Percentiles rank a stretch among this genome's conserved stretches.
phyloP scores from a whole-genome alignment of 2,113 vertebrate genomes.

The Neodontobutis hainanensis region DNA sequence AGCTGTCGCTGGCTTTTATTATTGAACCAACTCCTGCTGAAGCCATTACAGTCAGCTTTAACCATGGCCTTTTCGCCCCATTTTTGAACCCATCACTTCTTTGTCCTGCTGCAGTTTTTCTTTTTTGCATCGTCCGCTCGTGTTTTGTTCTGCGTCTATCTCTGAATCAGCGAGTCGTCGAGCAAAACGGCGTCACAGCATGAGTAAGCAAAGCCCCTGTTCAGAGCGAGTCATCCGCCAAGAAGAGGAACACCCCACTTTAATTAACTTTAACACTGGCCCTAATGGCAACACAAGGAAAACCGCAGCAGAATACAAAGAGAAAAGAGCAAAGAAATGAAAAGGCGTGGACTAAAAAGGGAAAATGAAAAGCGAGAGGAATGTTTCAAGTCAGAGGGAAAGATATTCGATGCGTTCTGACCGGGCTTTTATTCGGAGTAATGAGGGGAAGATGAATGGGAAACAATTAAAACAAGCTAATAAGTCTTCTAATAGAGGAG shows the following conservation, averaged over 20 bases:
- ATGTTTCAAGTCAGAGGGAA: background rate
- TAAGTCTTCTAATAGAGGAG: conserved; percentile 6
- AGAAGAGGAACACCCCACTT: conserved; percentile 7
- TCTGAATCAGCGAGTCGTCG: background rate
- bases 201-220: background rate
- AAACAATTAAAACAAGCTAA: conserved; percentile 2
- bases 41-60: too few species aligned
- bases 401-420: background rate
- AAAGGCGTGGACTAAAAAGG: background rate
- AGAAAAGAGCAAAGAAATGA: background rate
- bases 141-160: background rate
- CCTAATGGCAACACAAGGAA: too few species aligned
- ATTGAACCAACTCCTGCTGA: too few species aligned
- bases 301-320: background rate
- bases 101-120: background rate
- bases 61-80: too few species aligned
- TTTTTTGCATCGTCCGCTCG: conserved; percentile 4
- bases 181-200: background rate
- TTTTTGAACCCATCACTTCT: background rate
- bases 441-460: background rate
- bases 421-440: background rate
- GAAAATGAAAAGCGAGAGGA: conserved; percentile 1
- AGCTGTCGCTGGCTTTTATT: too few species aligned
- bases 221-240: background rate
- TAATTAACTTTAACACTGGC: conserved; percentile 3